Evolutionary conservation across 2,797 vertebrate species (phyloP).

Genomic region (Adrianichthys oophorus): DNA sequence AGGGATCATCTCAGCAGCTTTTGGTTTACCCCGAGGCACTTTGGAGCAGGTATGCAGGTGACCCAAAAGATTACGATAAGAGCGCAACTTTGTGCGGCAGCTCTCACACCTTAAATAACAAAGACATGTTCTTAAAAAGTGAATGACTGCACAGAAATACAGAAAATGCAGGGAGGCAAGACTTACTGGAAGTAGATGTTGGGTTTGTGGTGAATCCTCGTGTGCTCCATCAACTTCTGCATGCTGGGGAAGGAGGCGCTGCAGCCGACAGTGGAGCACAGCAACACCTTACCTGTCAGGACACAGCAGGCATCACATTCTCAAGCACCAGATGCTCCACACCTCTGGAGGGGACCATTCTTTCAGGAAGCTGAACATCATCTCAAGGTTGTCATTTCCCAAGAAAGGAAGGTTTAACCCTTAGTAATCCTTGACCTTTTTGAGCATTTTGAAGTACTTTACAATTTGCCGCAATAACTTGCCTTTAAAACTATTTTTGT

Average conservation of each 20-base stretch:
- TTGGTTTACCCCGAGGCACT: slow-evolving; percentile 76
- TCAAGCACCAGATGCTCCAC: background rate
- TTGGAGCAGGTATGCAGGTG: slow-evolving; percentile 94
- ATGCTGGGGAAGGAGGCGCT: slow-evolving; percentile 85
- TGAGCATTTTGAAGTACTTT: too few species aligned
- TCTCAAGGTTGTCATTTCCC: too few species aligned
- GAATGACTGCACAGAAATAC: background rate
- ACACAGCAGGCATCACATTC: background rate
- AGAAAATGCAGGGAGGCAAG: background rate
- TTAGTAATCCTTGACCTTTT: too few species aligned
- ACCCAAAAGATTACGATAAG: slow-evolving; percentile 90
- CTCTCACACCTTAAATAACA: slow-evolving; percentile 86
- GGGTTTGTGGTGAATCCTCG: slow-evolving; percentile 92
- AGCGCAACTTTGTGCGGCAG: slow-evolving; percentile 89
- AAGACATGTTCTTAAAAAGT: accelerated
- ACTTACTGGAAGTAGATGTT: slow-evolving; percentile 92
- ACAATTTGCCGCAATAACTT: too few species aligned
- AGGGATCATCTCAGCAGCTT: slow-evolving; percentile 10
- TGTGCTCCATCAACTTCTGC: slow-evolving; percentile 91
- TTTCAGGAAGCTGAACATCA: background rate
- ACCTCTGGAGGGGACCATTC: background rate
- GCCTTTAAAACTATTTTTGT: too few species aligned
- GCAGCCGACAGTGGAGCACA: slow-evolving; percentile 84
- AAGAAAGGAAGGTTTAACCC: too few species aligned
- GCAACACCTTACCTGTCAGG: slow-evolving; percentile 84